These are phyloP conservation scores for Latheticus oryzae DNA, from an alignment of 2,888 invertebrate genomes.

Conservation along the genomic window DNA sequence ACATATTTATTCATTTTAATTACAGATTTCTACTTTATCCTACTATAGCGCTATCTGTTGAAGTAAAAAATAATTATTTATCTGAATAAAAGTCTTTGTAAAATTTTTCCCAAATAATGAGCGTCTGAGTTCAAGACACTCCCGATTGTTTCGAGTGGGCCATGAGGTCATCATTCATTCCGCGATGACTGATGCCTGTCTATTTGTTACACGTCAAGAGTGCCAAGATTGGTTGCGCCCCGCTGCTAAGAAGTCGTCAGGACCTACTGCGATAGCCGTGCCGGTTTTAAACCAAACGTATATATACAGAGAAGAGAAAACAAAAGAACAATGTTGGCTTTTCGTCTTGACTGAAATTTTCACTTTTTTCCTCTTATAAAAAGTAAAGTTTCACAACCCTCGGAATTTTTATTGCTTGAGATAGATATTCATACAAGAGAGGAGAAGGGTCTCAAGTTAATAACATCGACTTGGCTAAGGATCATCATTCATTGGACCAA, in stretches of 20 bases:
- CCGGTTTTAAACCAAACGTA: conserved; percentile 21
- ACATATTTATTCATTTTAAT: too few relatives aligned
- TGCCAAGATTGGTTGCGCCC: conserved; percentile 62
- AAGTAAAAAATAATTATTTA: too few relatives aligned
- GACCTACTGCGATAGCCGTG: conserved; percentile 53
- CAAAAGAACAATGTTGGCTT: too few relatives aligned
- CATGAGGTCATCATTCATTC: conserved; percentile 57
- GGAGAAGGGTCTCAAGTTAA: conserved; percentile 29
- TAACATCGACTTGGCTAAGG: conserved; percentile 44
- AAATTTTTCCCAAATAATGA: neutral
- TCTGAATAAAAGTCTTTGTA: neutral
- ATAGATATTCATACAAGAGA: conserved; percentile 4
- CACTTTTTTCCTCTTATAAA: conserved; percentile 1
- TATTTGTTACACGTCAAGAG: conserved; percentile 64
- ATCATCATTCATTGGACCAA: conserved; percentile 43
- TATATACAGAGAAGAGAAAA: too few relatives aligned
- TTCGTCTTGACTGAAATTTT: too few relatives aligned
- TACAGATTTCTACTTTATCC: too few relatives aligned
- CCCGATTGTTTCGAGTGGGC: conserved; percentile 24
- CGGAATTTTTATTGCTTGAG: conserved; percentile 31
- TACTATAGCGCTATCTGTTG: too few relatives aligned
- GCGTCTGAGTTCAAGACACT: conserved; percentile 3
- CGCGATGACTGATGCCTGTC: conserved; percentile 64
- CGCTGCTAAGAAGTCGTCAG: conserved; percentile 63
- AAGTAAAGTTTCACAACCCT: too few relatives aligned